Evolutionary conservation across 1,140 invertebrate species (phyloP), one percentile per base, ranked within the genome.

Genomic region (Drosophila takahashii): DNA sequence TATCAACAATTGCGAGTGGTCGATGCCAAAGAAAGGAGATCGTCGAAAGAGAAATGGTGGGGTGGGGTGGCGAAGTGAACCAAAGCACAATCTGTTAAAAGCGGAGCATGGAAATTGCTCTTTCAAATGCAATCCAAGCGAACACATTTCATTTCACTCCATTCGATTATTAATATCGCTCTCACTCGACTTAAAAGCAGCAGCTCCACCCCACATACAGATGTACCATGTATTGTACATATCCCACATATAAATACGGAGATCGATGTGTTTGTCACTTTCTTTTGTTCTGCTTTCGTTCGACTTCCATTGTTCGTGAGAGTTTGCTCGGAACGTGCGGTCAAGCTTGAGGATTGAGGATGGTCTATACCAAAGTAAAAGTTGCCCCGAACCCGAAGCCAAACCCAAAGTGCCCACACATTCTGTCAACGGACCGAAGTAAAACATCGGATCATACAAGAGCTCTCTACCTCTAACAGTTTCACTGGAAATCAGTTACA

Each of bases 221-320:
- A 47, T 16, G 36, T 13, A 37, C 22, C 22, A 22, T 22, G 22
- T 22, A 22, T 22, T 18, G 22, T n/a, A 13, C 22, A 13, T 7
- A 22, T n/a, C 5, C 22, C 10, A 37, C 39, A 2, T 8, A 16
- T 16, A 15, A 41, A 16, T 16, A 13, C 41, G 13, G 16, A 42
- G 52, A 54, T 57, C 27, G 39, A 45, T 50, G 32, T 59, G 26
- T 59, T 44, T 77, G 72, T 77, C 65, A 86, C 83, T 87, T 87
- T 86, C 83, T 86, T 83, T 79, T 87, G 83, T 87, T 86, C 78
- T 87, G 61, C 47, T 57, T 78, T 65, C 44, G 10, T 65, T 47
- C 29, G 18, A 32, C 32, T 45, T 29, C 42, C 36, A 76, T 79
- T 70, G 60, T 76, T 71, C 60, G 72, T 51, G 42, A 66, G 59